Base-by-base conservation (phyloP, 2,888 invertebrate species). In the Dasypogon diadema region DNA sequence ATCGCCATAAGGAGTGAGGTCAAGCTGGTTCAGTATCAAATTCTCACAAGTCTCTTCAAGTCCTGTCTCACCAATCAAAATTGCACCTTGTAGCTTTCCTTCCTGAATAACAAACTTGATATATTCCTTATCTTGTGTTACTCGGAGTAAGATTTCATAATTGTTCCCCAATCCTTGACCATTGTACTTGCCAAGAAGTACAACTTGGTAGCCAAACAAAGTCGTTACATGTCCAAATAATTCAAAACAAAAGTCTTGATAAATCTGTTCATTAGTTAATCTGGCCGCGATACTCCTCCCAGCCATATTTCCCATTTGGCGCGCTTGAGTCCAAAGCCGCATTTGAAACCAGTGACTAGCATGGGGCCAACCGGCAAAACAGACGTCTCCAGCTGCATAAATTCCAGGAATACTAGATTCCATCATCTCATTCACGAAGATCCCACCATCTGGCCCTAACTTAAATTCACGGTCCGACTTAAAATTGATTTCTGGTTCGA, bases 1-100 rank as follows among this genome's bases (percentile, higher is more conserved):
- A 85, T 97, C 96, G 75, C 96, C 97, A 85, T 93, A 94, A 8
- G 90, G 88, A 74, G 92, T 92, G 76, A 99, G 88, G 87, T 99
- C 97, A 76, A 97, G 89, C 84, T 97, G 93, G 88, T 99, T 96
- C 34, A 99, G 88, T 82, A 99, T 99, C 77, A 99, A 89, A 88
- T 99, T 99, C 87, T 99, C 99, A 87, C 97, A 96, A 85, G 96
- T 98, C 88, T 99, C 99, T 84, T 99, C 99, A 77, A 99, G 88
- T 83, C 97, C 97, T 0, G 98, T 98, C 80, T 99, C 97, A 0
- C 99, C 99, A 80, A 99, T 95, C 26, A 99, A 88, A 80, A 99
- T 92, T 22, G 97, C 98, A 42, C 99, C 99, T 83, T 96, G 94
- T 82, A 99, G 87, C 82, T 89, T 90, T 22, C 95, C 94, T 83